phyloP scores from a whole-genome alignment of 1,140 invertebrate species.

The Calliphora vicina region DNA sequence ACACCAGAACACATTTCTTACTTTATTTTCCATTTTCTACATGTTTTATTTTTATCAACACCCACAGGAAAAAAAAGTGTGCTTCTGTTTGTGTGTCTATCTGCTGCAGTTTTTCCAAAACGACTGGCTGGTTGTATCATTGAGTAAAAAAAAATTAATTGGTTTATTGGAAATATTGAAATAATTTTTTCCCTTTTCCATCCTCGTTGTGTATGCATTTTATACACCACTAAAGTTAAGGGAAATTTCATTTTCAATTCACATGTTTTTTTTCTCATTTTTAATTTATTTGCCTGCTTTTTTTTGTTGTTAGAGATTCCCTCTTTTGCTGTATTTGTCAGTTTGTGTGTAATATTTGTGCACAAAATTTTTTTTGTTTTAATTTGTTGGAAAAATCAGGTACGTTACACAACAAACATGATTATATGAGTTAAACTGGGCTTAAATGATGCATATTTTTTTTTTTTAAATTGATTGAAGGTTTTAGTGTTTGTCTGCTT shows the following conservation, averaged over 20 bases:
- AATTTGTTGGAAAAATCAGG: not conserved
- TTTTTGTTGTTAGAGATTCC: not conserved
- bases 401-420: conserved; percentile 1
- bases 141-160: conserved; percentile 11
- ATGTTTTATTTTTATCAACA: too few species aligned
- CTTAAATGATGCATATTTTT: conserved; percentile 10
- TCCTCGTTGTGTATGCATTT: too few species aligned
- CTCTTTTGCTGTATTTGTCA: not conserved
- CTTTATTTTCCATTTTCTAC: too few species aligned
- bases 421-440: conserved; percentile 1
- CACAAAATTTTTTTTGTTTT: not conserved
- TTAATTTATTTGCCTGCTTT: not conserved
- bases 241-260: conserved; percentile 1
- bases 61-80: not conserved
- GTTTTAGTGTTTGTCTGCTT: not conserved
- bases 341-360: not conserved
- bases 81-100: too few species aligned
- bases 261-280: too few species aligned
- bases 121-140: not conserved
- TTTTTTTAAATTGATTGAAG: not conserved
- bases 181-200: not conserved
- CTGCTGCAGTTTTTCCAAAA: not conserved
- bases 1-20: too few species aligned
- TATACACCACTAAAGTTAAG: not conserved
- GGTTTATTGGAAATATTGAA: conserved; percentile 34